A percentile compares a stretch with the other conserved stretches of the same genome.
These are phyloP conservation scores for Pipra filicauda DNA, from an alignment of 2,113 vertebrate species.

Conservation along the genomic window DNA sequence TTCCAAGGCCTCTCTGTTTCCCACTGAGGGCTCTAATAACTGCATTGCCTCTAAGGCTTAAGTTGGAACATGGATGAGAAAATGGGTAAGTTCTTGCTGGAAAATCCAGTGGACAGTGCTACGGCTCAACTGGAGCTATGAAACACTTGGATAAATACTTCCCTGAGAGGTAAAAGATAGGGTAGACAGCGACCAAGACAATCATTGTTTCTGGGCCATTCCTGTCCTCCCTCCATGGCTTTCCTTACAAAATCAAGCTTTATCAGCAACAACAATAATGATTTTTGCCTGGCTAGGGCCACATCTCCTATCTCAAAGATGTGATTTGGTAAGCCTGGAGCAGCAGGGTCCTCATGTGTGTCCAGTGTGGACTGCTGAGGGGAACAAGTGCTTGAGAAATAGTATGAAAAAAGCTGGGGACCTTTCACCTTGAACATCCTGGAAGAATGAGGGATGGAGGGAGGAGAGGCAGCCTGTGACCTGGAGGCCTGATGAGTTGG, in stretches of 20 bases:
- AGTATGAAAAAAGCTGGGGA: background rate
- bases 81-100: background rate
- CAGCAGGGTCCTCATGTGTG: accelerated
- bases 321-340: background rate
- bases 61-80: background rate
- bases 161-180: background rate
- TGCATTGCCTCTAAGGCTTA: background rate
- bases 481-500: background rate
- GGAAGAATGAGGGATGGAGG: background rate
- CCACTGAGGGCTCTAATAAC: background rate
- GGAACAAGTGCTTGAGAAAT: background rate
- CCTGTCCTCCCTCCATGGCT: background rate
- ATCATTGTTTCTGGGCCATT: background rate
- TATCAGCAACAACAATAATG: background rate
- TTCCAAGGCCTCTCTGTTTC: background rate
- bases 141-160: background rate
- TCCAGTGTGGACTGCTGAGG: background rate
- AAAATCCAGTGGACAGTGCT: background rate
- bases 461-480: background rate
- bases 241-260: background rate
- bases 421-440: background rate
- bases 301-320: background rate
- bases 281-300: background rate
- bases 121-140: background rate
- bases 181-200: background rate